Conservation (phyloP, 2,113 vertebrate species). For the Channa maculata region DNA sequence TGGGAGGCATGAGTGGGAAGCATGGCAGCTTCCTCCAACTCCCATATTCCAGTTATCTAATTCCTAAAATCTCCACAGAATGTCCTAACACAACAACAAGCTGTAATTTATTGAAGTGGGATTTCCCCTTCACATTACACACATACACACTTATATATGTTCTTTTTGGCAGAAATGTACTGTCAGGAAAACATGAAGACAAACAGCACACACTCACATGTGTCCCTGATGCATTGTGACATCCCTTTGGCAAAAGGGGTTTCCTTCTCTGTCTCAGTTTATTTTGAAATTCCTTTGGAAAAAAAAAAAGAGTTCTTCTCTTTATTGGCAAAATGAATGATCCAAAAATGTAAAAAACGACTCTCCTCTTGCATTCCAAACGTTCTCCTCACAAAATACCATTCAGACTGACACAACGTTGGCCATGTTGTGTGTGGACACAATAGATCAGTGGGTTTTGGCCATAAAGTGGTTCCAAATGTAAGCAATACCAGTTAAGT, state of each 20-base stretch:
- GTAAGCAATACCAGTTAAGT: background rate
- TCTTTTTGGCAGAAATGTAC: too few relatives aligned
- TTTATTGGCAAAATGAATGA: background rate
- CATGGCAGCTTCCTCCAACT: slow-evolving; percentile 31
- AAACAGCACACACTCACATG: too few relatives aligned
- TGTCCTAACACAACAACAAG: slow-evolving; percentile 54
- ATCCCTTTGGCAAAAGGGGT: slow-evolving; percentile 3
- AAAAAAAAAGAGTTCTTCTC: slow-evolving; percentile 28
- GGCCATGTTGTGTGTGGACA: background rate
- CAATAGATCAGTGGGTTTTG: background rate
- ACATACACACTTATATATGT: background rate
- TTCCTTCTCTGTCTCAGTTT: slow-evolving; percentile 23
- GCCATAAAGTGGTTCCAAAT: background rate
- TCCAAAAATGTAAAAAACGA: background rate
- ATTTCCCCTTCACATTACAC: slow-evolving; percentile 16
- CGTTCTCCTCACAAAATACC: background rate
- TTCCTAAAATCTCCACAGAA: slow-evolving; percentile 29
- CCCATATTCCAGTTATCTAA: slow-evolving; percentile 50
- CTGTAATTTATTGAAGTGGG: slow-evolving; percentile 27
- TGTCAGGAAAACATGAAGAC: too few relatives aligned
- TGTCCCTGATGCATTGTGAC: background rate
- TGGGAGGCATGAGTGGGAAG: slow-evolving; percentile 49
- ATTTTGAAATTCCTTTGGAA: slow-evolving; percentile 21
- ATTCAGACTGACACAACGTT: background rate
- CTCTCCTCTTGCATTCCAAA: background rate